Evolutionary conservation across 2,797 vertebrate genomes (phyloP), one percentile per base, ranked within the genome.

Genomic region (Sebastes kiyomatsui): DNA sequence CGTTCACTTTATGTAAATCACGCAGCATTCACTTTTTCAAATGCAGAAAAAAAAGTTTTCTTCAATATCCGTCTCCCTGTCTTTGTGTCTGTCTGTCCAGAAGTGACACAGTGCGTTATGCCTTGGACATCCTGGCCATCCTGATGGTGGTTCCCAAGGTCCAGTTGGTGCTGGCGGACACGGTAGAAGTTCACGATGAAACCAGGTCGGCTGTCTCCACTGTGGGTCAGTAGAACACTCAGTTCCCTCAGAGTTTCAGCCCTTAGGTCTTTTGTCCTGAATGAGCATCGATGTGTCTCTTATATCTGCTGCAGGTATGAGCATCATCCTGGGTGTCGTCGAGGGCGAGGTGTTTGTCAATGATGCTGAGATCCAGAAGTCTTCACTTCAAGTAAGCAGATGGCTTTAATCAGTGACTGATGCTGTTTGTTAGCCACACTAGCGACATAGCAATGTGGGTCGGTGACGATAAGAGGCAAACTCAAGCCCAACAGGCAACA

Each of bases 341-440:
- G 98, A 99, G 93, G 98, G 98, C 5, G 98, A 99, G 68, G 97
- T 98, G 87, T 99, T 99, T 72, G 95, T 97, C 72, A 98, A 98
- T 0, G 98, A 99, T 67, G 98, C 98, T 0, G 98, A 99, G 91
- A 99, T 99, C 92, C 98, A 99, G 95, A 99, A 99, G 80, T 99
- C 98, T 49, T 98, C 98, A 0, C 95, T 99, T 55, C 98, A 99
- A 22, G 93, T 94, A 35, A 79, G 74, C 1, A 10, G 2, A 18
- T 3, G n/a, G 2, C 3, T 49, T 49, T 18, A 49, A 49, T 49
- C 42, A 20, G 6, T 49, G 42, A 18, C 16, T 49, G 42, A 20
- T 49, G 42, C 49, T 52, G 49, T 1, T n/a, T 52, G 42, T n/a
- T 52, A 52, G 49, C 49, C 49, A 52, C 49, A 11, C 49, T 9